Evolutionary conservation across 23 tunicate genomes (phyloP), one percentile per base, ranked within the genome.

Genomic region (Phallusia fumigata): DNA sequence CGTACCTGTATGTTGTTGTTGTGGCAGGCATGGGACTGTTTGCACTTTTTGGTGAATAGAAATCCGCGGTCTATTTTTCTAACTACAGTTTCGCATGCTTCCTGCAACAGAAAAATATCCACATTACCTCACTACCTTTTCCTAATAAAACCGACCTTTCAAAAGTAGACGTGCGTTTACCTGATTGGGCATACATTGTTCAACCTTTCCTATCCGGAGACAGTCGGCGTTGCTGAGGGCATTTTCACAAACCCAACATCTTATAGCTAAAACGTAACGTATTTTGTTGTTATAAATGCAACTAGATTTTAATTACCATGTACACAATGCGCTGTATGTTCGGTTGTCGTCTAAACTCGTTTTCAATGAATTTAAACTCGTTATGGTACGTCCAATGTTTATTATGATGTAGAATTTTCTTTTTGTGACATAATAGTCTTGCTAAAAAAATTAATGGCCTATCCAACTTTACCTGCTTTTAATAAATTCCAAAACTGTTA

Each of bases 191-290:
- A 30, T 34, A 40, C 85, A 81, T 5, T 30, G 33, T 31, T 81
- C 28, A 24, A 34, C 33, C 33, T 36, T 35, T 58, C 86, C 86
- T 30, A 24, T 83, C 16, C 26, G 31, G 35, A 83, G 45, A 74
- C 86, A 83, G 0, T 74, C 86, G 40, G 74, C 65, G 36, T 83
- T 83, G 69, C 40, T 74, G 28, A 30, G 10, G 26, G 52, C 86
- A 31, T 83, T 83, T 83, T 83, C 86, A 74, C 86, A 83, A 47
- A 83, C 75, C 86, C 86, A 83, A 32, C 86, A 83, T 40, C 22
- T 74, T 31, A 83, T 19, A 16, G 79, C 86, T 83, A 32, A 35
- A 81, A 65, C 10, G 10, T 40, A 40, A 40, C 47, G n/a, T n/a
- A 40, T 5, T 40, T 3, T 5, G 47, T 5, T 40, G 47, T 3